Percentiles rank a stretch among this genome's conserved stretches.
Evolutionary conservation across 2,113 vertebrate species (phyloP).

Genomic region (Clupea harengus): DNA sequence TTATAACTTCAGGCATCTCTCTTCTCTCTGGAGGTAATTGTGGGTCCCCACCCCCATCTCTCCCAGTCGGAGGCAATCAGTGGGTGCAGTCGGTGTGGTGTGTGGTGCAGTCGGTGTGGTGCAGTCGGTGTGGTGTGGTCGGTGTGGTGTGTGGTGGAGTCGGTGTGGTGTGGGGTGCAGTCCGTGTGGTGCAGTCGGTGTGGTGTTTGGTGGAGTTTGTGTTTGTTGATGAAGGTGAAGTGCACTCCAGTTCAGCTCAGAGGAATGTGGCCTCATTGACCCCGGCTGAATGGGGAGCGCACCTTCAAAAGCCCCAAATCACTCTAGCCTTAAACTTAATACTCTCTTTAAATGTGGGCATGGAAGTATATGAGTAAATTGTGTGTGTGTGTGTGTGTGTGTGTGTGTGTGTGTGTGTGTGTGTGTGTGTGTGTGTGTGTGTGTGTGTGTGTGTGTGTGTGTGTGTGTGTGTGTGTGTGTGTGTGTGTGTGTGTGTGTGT

Average conservation of each 20-base stretch:
- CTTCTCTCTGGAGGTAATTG: background rate
- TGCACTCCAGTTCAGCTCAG: background rate
- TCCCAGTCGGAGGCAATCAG: background rate
- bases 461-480: background rate
- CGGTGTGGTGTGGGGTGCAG: too few species aligned
- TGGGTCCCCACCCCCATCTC: background rate
- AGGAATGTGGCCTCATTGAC: background rate
- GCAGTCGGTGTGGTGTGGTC: background rate
- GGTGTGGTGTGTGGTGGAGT: background rate
- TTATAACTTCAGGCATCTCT: background rate
- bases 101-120: background rate
- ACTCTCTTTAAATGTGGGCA: background rate
- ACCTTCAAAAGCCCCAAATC: background rate
- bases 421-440: background rate
- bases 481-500: background rate
- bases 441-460: background rate
- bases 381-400: background rate
- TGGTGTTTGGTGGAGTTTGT: background rate
- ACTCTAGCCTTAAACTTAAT: background rate
- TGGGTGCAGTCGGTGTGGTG: background rate
- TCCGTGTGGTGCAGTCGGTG: too few species aligned
- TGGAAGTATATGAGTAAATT: background rate
- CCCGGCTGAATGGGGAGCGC: background rate
- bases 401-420: background rate
- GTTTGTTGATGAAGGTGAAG: slow-evolving; percentile 16